phyloP scores from a whole-genome alignment of 1,140 invertebrate species.

The Drosophila guanche region DNA sequence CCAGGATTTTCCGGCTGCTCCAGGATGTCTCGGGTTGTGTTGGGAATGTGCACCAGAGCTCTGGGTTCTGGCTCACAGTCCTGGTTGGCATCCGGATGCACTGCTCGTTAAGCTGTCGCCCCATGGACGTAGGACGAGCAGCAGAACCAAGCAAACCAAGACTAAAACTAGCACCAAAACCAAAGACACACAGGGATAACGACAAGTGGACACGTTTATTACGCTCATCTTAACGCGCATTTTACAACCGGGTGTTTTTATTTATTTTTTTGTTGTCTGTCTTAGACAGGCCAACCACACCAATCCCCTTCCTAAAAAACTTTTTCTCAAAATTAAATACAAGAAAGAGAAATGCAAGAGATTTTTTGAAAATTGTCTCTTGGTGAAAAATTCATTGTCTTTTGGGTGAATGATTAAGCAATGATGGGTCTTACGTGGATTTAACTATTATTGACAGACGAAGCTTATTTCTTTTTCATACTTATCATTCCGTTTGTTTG shows the following conservation, averaged over 20 bases:
- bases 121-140: slow-evolving; percentile 5
- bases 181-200: slow-evolving; percentile 13
- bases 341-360: too few species aligned
- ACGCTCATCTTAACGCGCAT: slow-evolving; percentile 65
- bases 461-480: too few species aligned
- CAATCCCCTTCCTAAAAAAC: neutral
- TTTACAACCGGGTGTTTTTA: slow-evolving; percentile 64
- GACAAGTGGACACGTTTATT: slow-evolving; percentile 63
- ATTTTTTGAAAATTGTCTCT: too few species aligned
- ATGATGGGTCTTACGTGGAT: too few species aligned
- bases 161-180: slow-evolving; percentile 1
- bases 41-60: slow-evolving; percentile 13
- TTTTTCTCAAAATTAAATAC: neutral
- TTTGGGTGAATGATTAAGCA: too few species aligned
- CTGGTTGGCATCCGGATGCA: slow-evolving; percentile 62
- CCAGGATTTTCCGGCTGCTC: slow-evolving; percentile 39
- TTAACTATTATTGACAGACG: too few species aligned
- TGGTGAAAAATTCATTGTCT: too few species aligned
- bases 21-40: slow-evolving; percentile 43
- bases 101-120: slow-evolving; percentile 74
- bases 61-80: slow-evolving; percentile 2
- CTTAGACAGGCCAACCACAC: slow-evolving; percentile 4
- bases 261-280: slow-evolving; percentile 55
- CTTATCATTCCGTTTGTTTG: too few species aligned
- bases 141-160: too few species aligned